Percentiles rank a stretch among this genome's conserved stretches.
These are phyloP conservation scores for Microctonus aethiopoides DNA, from an alignment of 2,888 invertebrate species.

Conservation along the genomic window DNA sequence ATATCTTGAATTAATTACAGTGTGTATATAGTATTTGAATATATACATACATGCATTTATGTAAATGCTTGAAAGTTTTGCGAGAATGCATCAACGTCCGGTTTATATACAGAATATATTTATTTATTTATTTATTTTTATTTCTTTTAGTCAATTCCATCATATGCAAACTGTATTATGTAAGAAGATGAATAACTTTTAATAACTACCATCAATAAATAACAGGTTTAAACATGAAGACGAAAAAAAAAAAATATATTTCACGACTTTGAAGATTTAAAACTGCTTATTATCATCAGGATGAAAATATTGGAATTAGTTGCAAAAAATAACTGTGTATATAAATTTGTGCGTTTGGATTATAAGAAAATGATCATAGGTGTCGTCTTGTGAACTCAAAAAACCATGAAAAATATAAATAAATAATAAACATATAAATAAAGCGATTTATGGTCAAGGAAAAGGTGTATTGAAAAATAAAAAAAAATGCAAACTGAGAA, in stretches of 20 bases:
- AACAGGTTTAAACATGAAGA: not conserved
- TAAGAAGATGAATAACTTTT: not conserved
- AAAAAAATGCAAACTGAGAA: constrained; percentile 3
- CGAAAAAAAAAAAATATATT: not conserved
- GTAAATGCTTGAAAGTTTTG: not conserved
- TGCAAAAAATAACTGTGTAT: not conserved
- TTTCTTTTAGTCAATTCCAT: not conserved
- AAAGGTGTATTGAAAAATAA: not conserved
- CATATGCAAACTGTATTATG: not conserved
- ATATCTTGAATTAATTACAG: constrained; percentile 9
- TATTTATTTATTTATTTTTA: not conserved
- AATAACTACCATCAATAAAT: not conserved
- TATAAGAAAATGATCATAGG: not conserved
- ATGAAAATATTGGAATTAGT: not conserved
- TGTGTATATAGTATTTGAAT: not conserved
- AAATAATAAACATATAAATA: not conserved
- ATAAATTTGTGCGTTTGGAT: no score
- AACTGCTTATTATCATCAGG: not conserved
- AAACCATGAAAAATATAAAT: not conserved
- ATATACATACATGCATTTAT: not conserved
- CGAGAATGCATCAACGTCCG: not conserved
- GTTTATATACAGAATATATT: not conserved
- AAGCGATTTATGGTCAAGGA: not conserved
- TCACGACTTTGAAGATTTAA: not conserved
- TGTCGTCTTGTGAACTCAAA: not conserved